Percentiles rank a stretch among this genome's conserved stretches.
Evolutionary conservation across 23 tunicate genomes (phyloP).

Genomic region (Ciona savignyi): DNA sequence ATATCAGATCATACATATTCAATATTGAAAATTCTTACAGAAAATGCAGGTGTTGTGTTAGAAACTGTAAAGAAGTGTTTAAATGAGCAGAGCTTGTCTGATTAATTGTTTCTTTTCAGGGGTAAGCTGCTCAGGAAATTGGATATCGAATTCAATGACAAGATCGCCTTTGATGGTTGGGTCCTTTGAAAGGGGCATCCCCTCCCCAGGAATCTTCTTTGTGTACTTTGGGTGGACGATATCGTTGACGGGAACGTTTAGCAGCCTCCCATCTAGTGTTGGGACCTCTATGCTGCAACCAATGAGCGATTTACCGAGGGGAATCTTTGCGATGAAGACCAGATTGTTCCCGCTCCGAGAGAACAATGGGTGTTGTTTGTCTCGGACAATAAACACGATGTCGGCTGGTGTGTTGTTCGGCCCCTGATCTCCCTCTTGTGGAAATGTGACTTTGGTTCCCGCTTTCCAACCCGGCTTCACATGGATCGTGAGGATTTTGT

Average conservation of each 20-base stretch:
- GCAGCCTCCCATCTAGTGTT: slow-evolving; percentile 90
- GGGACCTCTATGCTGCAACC: slow-evolving; percentile 98
- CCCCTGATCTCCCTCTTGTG: slow-evolving; percentile 99
- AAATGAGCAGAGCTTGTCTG: slow-evolving; percentile 78
- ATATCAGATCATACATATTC: too few relatives aligned
- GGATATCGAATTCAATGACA: slow-evolving; percentile 78
- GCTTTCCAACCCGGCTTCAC: slow-evolving; percentile 97
- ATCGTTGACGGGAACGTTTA: slow-evolving; percentile 94
- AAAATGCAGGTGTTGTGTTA: too few relatives aligned
- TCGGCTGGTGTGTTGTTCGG: slow-evolving; percentile 97
- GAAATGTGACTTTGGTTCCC: slow-evolving; percentile 92
- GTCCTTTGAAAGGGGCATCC: slow-evolving; percentile 76
- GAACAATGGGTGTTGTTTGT: slow-evolving; percentile 77
- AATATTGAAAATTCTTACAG: too few relatives aligned
- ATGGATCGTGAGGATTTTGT: slow-evolving; percentile 87
- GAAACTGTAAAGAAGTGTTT: too few relatives aligned
- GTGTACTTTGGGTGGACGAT: slow-evolving; percentile 89
- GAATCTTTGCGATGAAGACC: slow-evolving; percentile 79
- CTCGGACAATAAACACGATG: slow-evolving; percentile 84
- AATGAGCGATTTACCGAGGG: slow-evolving; percentile 94
- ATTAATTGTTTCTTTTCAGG: slow-evolving; percentile 88
- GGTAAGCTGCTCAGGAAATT: slow-evolving; percentile 84
- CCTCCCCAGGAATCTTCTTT: slow-evolving; percentile 75
- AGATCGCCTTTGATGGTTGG: slow-evolving; percentile 61
- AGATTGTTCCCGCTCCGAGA: slow-evolving; percentile 62